Conservation (phyloP, 2,888 invertebrate species). For the Tenthredo notha region DNA sequence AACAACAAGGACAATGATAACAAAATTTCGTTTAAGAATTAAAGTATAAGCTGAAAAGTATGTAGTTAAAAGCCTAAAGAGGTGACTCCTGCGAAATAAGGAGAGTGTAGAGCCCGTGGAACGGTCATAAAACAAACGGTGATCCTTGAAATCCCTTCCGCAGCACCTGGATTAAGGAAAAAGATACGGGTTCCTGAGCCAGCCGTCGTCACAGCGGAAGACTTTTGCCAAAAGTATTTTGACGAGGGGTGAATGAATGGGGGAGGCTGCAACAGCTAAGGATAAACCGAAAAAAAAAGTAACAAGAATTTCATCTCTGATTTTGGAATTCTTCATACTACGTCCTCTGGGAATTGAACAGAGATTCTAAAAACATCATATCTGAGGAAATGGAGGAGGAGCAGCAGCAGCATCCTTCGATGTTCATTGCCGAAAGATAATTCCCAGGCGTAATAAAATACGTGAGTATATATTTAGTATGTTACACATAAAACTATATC, state of each 20-base stretch:
- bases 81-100: neutral
- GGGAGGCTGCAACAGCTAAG: neutral
- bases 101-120: neutral
- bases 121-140: slow-evolving; percentile 36
- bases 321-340: no score
- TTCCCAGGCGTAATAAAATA: neutral
- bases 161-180: slow-evolving; percentile 42
- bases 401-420: neutral
- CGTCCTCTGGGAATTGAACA: neutral
- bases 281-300: neutral
- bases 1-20: neutral
- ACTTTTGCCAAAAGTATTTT: slow-evolving; percentile 13
- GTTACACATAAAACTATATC: no score
- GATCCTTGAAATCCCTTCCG: slow-evolving; percentile 43
- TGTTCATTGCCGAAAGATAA: neutral
- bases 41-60: neutral
- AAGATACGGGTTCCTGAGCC: neutral
- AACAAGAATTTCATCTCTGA: neutral
- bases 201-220: neutral
- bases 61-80: neutral
- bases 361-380: neutral
- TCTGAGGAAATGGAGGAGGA: neutral
- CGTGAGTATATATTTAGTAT: neutral
- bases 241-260: slow-evolving; percentile 16
- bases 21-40: neutral